Evolutionary conservation across 2,797 vertebrate species (phyloP), one percentile per base, ranked within the genome.

Genomic region (Arctocebus calabarensis): DNA sequence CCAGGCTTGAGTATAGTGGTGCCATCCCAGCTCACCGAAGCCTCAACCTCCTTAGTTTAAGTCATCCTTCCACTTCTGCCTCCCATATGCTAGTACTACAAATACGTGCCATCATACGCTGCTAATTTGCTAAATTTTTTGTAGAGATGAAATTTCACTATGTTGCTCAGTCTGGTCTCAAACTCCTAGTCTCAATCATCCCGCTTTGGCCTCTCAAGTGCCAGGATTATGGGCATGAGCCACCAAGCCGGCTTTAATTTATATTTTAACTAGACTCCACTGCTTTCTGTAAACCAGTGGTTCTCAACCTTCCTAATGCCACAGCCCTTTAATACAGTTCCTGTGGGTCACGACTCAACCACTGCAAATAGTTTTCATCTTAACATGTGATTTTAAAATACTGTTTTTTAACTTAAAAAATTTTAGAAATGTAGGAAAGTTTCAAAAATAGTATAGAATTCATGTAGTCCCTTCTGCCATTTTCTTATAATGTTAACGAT

Each of bases 321-420:
- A 16, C 14, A 4, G 14, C 48, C 48, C 48, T 16, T 52, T 52
- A 52, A 16, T 52, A 52, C 48, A 52, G 48, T 52, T 52, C 48
- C 14, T 52, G 48, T 52, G 48, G 48, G 48, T 52, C 4, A 3
- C 14, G 14, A 52, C 48, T 14, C 48, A 52, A 52, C 48, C 0
- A 3, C 48, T 52, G 3, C 48, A 52, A 52, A 93, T 48, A 79
- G 11, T 91, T 87, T 90, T 88, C 17, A 92, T 94, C 77, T 94
- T 92, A 88, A 93, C 20, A 13, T 9, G 1, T 74, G 59, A 88
- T 88, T 34, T 92, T 94, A 59, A 97, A 91, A 82, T 79, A 87
- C 23, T 59, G 1, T 62, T 86, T 78, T 85, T 66, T 37, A 40
- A n/a, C 71, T 75, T 71, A 48, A 81, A 91, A 74, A 48, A 85